Percentiles rank a stretch among this genome's conserved stretches.
Conservation (phyloP, 23 tunicate genomes). For the Styela plicata region DNA sequence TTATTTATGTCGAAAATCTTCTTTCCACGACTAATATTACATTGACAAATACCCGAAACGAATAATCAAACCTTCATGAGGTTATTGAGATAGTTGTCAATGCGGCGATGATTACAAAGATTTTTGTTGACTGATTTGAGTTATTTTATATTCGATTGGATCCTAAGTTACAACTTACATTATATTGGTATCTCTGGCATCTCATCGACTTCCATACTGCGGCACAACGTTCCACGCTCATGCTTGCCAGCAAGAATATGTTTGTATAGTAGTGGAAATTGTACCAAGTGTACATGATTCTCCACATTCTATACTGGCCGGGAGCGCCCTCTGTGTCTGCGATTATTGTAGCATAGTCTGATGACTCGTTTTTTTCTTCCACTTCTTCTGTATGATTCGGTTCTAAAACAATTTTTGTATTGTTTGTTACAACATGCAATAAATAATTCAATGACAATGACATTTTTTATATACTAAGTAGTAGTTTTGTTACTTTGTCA, state of each 20-base stretch:
- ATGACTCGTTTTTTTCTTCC: background rate
- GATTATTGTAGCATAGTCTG: background rate
- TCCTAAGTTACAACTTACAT: constrained; percentile 65
- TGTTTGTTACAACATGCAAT: too few relatives aligned
- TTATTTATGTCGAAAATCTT: too few relatives aligned
- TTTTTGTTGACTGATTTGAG: too few relatives aligned
- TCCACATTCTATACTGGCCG: background rate
- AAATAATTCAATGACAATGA: too few relatives aligned
- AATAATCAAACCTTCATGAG: too few relatives aligned
- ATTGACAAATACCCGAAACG: too few relatives aligned
- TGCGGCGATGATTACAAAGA: too few relatives aligned
- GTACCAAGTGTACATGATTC: constrained; percentile 47
- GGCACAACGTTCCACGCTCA: constrained; percentile 89
- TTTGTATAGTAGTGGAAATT: constrained; percentile 85
- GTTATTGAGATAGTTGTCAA: too few relatives aligned
- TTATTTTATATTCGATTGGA: too few relatives aligned
- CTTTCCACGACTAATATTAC: too few relatives aligned
- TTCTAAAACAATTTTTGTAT: background rate
- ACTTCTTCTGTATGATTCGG: background rate
- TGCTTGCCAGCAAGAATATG: constrained; percentile 81
- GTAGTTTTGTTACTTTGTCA: too few relatives aligned
- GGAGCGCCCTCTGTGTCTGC: background rate
- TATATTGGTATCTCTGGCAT: constrained; percentile 81
- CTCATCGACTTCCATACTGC: constrained; percentile 92
- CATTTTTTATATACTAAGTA: too few relatives aligned